Base-by-base conservation (phyloP, 2,113 vertebrate species). In the Spea bombifrons region DNA sequence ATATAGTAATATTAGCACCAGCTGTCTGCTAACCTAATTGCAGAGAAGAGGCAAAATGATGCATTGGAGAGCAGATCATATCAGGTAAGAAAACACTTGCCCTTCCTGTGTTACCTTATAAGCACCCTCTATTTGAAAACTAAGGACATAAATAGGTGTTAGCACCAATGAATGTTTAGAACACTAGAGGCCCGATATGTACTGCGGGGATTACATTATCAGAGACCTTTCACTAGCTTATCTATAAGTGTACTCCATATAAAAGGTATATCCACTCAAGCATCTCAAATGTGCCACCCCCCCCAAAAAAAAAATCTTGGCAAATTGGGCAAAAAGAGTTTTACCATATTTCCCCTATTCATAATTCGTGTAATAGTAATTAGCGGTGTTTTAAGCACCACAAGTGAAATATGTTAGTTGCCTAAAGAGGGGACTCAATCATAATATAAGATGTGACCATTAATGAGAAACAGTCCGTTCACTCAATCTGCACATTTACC, bases 261-360 rank as follows among this genome's bases (percentile, higher is more conserved):
- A 77, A 78, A 73, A 66, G 55, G 53, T 79, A 48, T 7, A 67
- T 73, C 66, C 77, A 79, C 69, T 67, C 77, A 45, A 4, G n/a
- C 66, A 70, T 49, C 13, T 70, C 43, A 48, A 52, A 52, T 6
- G 6, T 7, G 50, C 50, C 50, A 52, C 50, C 50, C 50, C 50
- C 50, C 9, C 50, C 49, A 5, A 52, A 5, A 5, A 52, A 52
- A 52, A 52, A 5, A 52, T n/a, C n/a, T n/a, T n/a, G n/a, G n/a
- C n/a, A n/a, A n/a, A n/a, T n/a, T n/a, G n/a, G n/a, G n/a, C n/a
- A n/a, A n/a, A n/a, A n/a, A n/a, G n/a, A n/a, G n/a, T n/a, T 30
- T 30, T 30, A 30, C 30, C 30, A 30, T 30, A 30, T 30, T 30
- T 30, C 30, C 30, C 30, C 30, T 30, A 30, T 30, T 30, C 30